A percentile compares a stretch with the other conserved stretches of the same genome.
phyloP scores from a whole-genome alignment of 2,797 vertebrate species.

The Gadopsis marmoratus region DNA sequence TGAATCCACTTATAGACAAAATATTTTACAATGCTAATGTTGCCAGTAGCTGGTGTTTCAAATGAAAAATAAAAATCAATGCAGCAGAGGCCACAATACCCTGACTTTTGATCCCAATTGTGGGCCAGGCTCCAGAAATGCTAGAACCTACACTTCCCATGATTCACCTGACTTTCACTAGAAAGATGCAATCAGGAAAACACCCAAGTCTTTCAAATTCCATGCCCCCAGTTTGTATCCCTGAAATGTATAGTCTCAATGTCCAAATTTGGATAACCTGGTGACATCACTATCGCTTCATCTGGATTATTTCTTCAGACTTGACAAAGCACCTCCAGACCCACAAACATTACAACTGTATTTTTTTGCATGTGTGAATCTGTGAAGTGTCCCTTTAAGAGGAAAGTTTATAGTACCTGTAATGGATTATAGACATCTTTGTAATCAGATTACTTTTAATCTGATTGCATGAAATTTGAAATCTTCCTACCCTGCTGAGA shows the following conservation, averaged over 20 bases:
- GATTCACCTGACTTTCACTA: neutral
- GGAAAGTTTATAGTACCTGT: constrained; percentile 24
- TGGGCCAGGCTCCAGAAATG: neutral
- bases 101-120: neutral
- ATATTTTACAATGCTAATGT: neutral
- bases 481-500: constrained; percentile 16
- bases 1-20: constrained; percentile 5
- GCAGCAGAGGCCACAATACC: neutral
- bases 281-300: constrained; percentile 1
- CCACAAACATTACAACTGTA: neutral
- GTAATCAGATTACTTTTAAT: constrained; percentile 47
- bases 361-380: neutral
- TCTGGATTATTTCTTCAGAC: neutral
- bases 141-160: neutral
- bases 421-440: constrained; percentile 26
- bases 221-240: neutral
- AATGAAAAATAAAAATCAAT: neutral
- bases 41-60: neutral
- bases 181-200: neutral
- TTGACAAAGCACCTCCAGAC: neutral
- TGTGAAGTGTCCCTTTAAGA: neutral
- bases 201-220: neutral
- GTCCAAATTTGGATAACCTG: neutral
- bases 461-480: constrained; percentile 22
- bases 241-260: neutral